phyloP scores from a whole-genome alignment of 2,888 invertebrate species.

The Synanthedon tipuliformis region DNA sequence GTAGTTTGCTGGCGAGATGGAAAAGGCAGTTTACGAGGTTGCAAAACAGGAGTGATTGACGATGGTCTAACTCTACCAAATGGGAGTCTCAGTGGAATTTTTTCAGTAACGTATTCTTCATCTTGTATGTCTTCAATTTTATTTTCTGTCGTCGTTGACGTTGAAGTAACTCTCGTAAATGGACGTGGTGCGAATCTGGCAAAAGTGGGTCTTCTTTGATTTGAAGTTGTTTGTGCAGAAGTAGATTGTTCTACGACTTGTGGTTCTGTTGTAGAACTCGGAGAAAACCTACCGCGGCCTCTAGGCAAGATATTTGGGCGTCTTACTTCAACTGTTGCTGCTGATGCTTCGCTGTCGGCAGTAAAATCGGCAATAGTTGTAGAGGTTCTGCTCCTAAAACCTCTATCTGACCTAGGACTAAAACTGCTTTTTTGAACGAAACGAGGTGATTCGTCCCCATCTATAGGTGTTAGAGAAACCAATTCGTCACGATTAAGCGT shows the following conservation, averaged over 20 bases:
- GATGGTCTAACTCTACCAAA: constrained; percentile 34
- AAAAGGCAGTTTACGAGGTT: constrained; percentile 43
- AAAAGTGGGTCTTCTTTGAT: constrained; percentile 40
- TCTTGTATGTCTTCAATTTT: constrained; percentile 14
- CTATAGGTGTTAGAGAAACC: constrained; percentile 65
- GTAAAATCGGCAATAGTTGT: constrained; percentile 30
- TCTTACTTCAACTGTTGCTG: constrained; percentile 47
- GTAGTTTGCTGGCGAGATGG: constrained; percentile 33
- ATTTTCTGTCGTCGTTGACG: constrained; percentile 13
- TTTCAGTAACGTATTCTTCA: constrained; percentile 22
- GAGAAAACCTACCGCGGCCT: constrained; percentile 43
- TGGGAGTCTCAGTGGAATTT: constrained; percentile 29
- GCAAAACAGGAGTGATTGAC: constrained; percentile 19
- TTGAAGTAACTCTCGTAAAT: constrained; percentile 30
- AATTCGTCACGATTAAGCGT: constrained; percentile 56
- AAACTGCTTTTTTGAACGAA: constrained; percentile 30
- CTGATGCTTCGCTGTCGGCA: constrained; percentile 51
- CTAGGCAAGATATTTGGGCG: constrained; percentile 40
- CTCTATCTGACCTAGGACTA: constrained; percentile 8
- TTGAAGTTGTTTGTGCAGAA: constrained; percentile 13
- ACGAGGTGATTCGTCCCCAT: constrained; percentile 30
- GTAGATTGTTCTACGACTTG: constrained; percentile 16
- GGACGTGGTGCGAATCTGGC: constrained; percentile 57
- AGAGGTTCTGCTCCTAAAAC: constrained; percentile 23
- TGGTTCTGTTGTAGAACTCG: constrained; percentile 32